Evolutionary conservation across 1,140 invertebrate species (phyloP), one percentile per base, ranked within the genome.

Genomic region (Hydropsyche tenuis): DNA sequence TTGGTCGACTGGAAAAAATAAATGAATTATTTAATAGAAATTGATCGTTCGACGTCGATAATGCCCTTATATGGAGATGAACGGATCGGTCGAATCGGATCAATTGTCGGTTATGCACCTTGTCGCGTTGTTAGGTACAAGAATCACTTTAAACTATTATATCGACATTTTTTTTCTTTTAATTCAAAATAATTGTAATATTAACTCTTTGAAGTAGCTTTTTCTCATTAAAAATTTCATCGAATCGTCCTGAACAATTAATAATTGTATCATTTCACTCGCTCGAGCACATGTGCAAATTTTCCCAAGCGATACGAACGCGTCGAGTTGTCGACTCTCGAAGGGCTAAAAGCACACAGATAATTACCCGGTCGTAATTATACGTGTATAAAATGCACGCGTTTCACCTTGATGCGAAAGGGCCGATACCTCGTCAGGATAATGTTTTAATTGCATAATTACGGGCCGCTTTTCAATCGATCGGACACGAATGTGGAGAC

Each of bases 361-460:
- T 68, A 68, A 68, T 68, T 68, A 68, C 65, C 20, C 23, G 43
- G 18, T 37, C 30, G 7, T 45, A 68, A 68, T 68, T 68, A 68
- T 48, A 48, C 45, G 2, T 16, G 45, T 6, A 14, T 9, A 9
- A 37, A 37, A 37, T 37, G 30, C 30, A 18, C 45, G 42, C 18
- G 42, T 68, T 45, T 68, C 30, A 12, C 42, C 65, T 68, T 46
- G 12, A 68, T 46, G 16, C 30, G 18, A 43, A 37, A 46, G 30
- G 65, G 65, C 65, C 65, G 65, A 68, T 46, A 68, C 65, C 18
- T 16, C 18, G 14, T 22, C 23, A 46, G 65, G 42, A 53, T 53
- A 53, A 53, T 53, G 48, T 53, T 53, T 53, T 53, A 53, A 53
- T 53, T 53, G 48, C 48, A 53, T 53, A 53, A 53, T 53, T 53